Evolutionary conservation across 1,140 invertebrate species (phyloP).

Genomic region (Zaprionus davidi): DNA sequence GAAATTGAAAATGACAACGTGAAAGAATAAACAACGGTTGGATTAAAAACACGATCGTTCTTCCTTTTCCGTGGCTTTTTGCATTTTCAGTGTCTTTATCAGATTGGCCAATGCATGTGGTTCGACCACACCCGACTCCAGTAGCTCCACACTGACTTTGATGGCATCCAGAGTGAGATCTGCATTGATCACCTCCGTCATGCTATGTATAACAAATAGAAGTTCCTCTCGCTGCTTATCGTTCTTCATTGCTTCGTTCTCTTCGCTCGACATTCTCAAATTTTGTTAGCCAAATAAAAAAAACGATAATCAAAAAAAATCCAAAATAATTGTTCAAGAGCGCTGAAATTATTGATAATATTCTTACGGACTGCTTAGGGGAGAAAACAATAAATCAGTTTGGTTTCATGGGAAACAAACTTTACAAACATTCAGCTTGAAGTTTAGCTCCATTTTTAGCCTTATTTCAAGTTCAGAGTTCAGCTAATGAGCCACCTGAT

Average conservation of each 20-base stretch:
- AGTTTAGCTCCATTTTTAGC: constrained; percentile 1
- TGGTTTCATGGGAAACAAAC: constrained; percentile 8
- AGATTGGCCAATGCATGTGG: not conserved
- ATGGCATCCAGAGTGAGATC: constrained; percentile 35
- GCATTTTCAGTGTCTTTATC: constrained; percentile 12
- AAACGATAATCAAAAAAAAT: not conserved
- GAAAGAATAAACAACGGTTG: not conserved
- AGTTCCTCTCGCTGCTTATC: not conserved
- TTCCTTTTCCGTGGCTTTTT: not conserved
- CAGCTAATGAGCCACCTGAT: constrained; percentile 53
- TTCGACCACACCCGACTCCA: constrained; percentile 14
- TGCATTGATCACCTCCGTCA: constrained; percentile 30
- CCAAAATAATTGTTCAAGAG: not conserved
- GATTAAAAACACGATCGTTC: not conserved
- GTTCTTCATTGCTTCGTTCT: not conserved
- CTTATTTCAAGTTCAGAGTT: constrained; percentile 65
- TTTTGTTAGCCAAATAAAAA: not conserved
- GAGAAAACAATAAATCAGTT: constrained; percentile 22
- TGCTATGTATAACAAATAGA: constrained; percentile 6
- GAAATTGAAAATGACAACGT: not conserved
- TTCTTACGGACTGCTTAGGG: not conserved
- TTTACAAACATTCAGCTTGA: constrained; percentile 5
- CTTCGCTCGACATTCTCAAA: not conserved
- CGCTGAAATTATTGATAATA: not conserved
- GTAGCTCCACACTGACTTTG: constrained; percentile 25